Base-by-base conservation (phyloP, 2,113 vertebrate genomes). In the Gobius niger region DNA sequence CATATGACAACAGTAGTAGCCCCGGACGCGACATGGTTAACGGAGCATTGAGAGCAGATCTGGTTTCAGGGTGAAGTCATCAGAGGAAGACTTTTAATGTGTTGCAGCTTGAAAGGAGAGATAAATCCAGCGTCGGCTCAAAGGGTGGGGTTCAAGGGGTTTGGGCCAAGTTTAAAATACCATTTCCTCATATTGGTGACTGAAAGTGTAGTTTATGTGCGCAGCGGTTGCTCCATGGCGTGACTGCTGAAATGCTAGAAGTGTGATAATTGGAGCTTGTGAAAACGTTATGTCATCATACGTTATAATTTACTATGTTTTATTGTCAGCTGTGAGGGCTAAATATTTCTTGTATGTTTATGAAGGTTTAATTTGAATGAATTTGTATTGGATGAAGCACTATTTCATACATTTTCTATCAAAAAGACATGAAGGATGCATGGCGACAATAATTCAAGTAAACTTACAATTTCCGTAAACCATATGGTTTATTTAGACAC, bases 51-150 rank as follows among this genome's bases (percentile, higher is more conserved):
- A 78, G 87, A 86, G 84, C 57, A 82, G 85, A 85, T 92, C 87
- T 68, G 83, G 82, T 90, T 91, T 91, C 88, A 85, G 44, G 81
- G 77, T 88, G 90, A 92, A 87, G 87, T 92, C 88, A 90, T 91
- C 75, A 73, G 49, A 86, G 79, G 78, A 90, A 89, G 82, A 78
- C 72, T 73, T 88, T 89, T 89, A 91, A 91, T 91, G 84, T 74
- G 83, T 67, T 90, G 77, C 90, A 92, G 89, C 88, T 88, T 90
- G 84, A 90, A 90, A 89, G 89, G 63, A 86, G 74, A 84, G 86
- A 91, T 86, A 83, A 71, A 85, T 85, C 77, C 65, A 60, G 13
- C 42, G 57, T 44, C 80, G 75, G 52, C 77, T 75, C 63, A 65
- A 82, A 67, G 80, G 81, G 81, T 82, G 83, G 80, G 83, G 84